Conservation (phyloP, 2,797 vertebrate species). For the Oreonectes daqikongensis region DNA sequence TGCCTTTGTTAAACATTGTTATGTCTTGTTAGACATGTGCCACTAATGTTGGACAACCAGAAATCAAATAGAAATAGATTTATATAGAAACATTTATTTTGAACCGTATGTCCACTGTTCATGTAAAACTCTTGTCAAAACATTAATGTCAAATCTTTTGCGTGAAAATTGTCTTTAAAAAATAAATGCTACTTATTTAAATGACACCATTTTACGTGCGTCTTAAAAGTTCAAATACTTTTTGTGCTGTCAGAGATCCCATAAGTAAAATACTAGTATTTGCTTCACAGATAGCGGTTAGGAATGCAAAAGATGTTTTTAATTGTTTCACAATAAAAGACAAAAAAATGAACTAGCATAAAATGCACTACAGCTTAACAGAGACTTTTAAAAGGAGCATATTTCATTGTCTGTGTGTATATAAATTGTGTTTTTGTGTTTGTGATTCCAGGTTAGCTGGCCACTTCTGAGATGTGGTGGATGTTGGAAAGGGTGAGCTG, state of each 20-base stretch:
- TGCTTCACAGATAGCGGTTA: not conserved
- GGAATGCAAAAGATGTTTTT: not conserved
- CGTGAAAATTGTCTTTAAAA: too few species aligned
- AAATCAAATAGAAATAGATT: too few species aligned
- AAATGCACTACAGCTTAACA: constrained; percentile 33
- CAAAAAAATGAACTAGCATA: constrained; percentile 5
- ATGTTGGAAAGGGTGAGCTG: constrained; percentile 82
- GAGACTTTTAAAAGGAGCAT: constrained; percentile 30
- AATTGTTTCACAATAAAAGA: constrained; percentile 18
- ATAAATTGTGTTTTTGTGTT: constrained; percentile 10
- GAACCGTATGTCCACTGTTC: not conserved
- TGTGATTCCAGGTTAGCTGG: constrained; percentile 67
- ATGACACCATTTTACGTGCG: too few species aligned
- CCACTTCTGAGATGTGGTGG: constrained; percentile 80
- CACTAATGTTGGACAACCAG: not conserved
- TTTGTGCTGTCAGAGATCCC: too few species aligned
- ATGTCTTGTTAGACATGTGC: not conserved
- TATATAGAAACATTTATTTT: too few species aligned
- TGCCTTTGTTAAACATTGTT: too few species aligned
- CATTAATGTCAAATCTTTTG: too few species aligned
- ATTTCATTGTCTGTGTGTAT: constrained; percentile 17
- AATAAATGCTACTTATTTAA: too few species aligned
- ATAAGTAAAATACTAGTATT: too few species aligned
- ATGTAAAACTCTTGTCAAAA: too few species aligned
- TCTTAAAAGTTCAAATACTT: not conserved